Percentiles rank a stretch among this genome's conserved stretches.
phyloP scores from a whole-genome alignment of 2,888 invertebrate genomes.

The Sinohyriopsis cumingii region DNA sequence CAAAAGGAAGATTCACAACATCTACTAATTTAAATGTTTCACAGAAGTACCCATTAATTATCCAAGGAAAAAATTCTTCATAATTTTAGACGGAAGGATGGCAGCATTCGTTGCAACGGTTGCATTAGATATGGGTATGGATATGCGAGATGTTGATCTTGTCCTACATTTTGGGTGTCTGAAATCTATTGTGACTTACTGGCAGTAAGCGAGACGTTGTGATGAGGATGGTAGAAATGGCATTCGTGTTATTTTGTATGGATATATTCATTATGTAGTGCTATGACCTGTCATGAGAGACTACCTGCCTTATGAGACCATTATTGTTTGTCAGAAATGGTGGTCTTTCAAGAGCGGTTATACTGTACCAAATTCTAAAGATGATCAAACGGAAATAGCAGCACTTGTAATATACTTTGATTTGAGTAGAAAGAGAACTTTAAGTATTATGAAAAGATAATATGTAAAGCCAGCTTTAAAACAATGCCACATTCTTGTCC shows the following conservation, averaged over 20 bases:
- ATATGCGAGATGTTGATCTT: conserved; percentile 24
- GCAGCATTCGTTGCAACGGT: conserved; percentile 27
- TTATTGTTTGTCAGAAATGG: too few species aligned
- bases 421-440: too few species aligned
- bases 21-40: conserved; percentile 33
- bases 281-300: too few species aligned
- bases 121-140: conserved; percentile 32
- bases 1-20: conserved; percentile 14
- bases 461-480: too few species aligned
- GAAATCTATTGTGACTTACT: conserved; percentile 25
- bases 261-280: too few species aligned
- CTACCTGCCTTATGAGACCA: too few species aligned
- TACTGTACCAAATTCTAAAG: too few species aligned
- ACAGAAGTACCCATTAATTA: conserved; percentile 22
- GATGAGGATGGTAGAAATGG: conserved; percentile 21
- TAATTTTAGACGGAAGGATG: conserved; percentile 12
- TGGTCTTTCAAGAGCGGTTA: too few species aligned
- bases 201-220: conserved; percentile 31
- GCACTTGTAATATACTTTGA: too few species aligned
- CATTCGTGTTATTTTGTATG: conserved; percentile 2
- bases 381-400: too few species aligned
- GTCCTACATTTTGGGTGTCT: conserved; percentile 23
- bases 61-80: conserved; percentile 26
- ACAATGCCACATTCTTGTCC: too few species aligned
- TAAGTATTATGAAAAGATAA: too few species aligned